phyloP scores from a whole-genome alignment of 2,113 vertebrate species.

The Erinaceus europaeus region DNA sequence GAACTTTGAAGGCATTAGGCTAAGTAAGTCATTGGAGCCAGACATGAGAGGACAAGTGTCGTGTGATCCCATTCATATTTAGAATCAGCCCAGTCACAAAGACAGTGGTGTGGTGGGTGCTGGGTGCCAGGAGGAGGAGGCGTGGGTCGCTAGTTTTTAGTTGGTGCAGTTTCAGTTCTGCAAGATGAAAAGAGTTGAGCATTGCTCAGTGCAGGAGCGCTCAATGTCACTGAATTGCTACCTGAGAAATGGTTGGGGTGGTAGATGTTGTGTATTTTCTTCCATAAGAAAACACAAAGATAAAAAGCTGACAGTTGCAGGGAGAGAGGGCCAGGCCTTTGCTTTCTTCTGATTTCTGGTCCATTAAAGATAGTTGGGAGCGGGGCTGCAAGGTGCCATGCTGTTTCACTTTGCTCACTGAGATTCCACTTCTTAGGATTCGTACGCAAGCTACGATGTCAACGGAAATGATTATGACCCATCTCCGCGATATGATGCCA shows the following conservation, averaged over 20 bases:
- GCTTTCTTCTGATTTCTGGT: background rate
- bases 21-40: background rate
- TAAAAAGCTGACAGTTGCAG: background rate
- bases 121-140: too few species aligned
- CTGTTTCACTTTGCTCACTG: slow-evolving; percentile 14
- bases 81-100: background rate
- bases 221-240: background rate
- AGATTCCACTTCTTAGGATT: slow-evolving; percentile 82
- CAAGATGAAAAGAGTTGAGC: background rate
- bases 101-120: background rate
- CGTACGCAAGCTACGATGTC: slow-evolving; percentile 93
- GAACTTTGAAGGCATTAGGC: background rate
- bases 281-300: background rate
- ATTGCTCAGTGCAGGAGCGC: background rate
- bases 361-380: background rate
- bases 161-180: background rate
- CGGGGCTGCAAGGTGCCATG: accelerated
- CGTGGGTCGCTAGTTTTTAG: too few species aligned
- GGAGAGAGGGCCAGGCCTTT: background rate
- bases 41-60: background rate
- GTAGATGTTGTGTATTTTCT: background rate
- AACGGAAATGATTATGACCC: slow-evolving; percentile 93
- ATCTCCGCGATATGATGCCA: slow-evolving; percentile 90
- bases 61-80: background rate
- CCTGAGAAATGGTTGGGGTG: background rate